Evolutionary conservation across 2,888 invertebrate species (phyloP).

Genomic region (Buathra laborator): DNA sequence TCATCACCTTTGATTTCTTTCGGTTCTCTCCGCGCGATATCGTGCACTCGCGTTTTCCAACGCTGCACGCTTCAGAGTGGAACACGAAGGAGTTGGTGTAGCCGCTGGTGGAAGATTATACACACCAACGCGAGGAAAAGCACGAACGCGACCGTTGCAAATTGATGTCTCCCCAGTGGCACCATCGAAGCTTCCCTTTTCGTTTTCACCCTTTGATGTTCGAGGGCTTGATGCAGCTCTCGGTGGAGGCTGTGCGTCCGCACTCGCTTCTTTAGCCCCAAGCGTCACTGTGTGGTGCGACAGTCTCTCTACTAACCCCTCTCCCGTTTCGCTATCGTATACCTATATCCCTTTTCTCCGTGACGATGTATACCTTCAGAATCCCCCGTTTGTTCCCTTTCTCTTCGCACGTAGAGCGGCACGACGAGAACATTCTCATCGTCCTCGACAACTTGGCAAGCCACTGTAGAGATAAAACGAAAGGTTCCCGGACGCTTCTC

Average conservation of each 20-base stretch:
- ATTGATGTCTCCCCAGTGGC: conserved; percentile 70
- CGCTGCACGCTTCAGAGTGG: neutral
- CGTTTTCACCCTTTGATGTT: conserved; percentile 64
- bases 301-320: neutral
- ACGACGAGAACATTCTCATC: conserved; percentile 23
- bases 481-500: neutral
- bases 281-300: neutral
- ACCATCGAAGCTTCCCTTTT: conserved; percentile 57
- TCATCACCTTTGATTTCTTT: conserved; percentile 50
- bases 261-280: neutral
- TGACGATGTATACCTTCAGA: conserved; percentile 23
- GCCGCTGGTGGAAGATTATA: neutral
- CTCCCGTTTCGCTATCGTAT: neutral
- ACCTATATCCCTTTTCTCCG: conserved; percentile 23
- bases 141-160: conserved; percentile 69
- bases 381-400: conserved; percentile 52
- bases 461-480: conserved; percentile 34
- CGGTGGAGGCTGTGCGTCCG: neutral
- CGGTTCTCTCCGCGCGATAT: neutral
- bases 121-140: conserved; percentile 20
- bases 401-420: neutral
- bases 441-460: conserved; percentile 15
- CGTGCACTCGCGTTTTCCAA: neutral
- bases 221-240: conserved; percentile 32
- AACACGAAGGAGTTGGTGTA: conserved; percentile 3